Conservation (phyloP, 2,797 vertebrate species). For the Chaetophractus vellerosus region DNA sequence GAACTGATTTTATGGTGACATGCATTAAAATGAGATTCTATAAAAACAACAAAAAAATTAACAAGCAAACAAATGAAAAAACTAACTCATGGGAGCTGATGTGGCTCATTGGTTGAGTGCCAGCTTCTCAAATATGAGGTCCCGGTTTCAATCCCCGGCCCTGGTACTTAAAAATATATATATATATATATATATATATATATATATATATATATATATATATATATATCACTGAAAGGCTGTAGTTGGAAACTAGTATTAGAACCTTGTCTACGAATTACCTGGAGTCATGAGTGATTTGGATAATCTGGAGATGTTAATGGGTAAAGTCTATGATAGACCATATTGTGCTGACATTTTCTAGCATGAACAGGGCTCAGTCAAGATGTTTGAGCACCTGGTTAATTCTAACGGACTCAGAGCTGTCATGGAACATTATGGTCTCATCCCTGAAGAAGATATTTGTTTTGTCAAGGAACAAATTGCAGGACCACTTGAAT, state of each 20-base stretch:
- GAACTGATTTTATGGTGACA: conserved; percentile 50
- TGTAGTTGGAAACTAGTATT: neutral
- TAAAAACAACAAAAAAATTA: too few relatives aligned
- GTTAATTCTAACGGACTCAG: conserved; percentile 91
- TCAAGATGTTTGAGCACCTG: conserved; percentile 96
- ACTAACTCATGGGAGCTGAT: too few relatives aligned
- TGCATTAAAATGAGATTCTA: conserved; percentile 40
- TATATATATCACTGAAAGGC: neutral
- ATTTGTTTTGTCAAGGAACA: conserved; percentile 97
- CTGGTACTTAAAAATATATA: too few relatives aligned
- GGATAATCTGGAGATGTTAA: neutral
- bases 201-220: too few relatives aligned
- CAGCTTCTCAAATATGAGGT: too few relatives aligned
- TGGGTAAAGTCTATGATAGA: conserved; percentile 2
- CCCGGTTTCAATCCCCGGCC: too few relatives aligned
- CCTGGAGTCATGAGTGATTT: conserved; percentile 58
- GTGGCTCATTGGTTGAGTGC: too few relatives aligned
- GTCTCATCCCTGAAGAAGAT: conserved; percentile 93
- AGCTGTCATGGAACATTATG: conserved; percentile 91
- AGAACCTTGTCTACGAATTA: conserved; percentile 54
- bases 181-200: too few relatives aligned
- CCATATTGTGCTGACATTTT: conserved; percentile 55
- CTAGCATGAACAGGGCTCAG: conserved; percentile 95
- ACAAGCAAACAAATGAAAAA: too few relatives aligned
- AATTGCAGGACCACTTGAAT: conserved; percentile 92